A percentile compares a stretch with the other conserved stretches of the same genome.
Conservation (phyloP, 2,797 vertebrate genomes). For the Takifugu rubripes region DNA sequence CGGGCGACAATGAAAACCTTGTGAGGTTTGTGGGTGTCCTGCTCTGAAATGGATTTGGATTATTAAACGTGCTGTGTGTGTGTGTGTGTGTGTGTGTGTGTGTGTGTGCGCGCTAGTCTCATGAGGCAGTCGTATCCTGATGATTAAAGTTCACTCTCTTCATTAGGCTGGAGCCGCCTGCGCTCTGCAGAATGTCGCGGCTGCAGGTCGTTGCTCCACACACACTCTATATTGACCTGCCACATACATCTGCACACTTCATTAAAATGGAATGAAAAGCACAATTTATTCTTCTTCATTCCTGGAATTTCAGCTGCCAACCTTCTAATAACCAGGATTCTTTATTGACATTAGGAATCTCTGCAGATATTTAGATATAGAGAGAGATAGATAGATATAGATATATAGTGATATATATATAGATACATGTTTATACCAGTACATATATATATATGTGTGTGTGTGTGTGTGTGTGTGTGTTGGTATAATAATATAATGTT, state of each 20-base stretch:
- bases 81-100: constrained; percentile 13
- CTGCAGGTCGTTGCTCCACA: constrained; percentile 40
- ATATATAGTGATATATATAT: too few relatives aligned
- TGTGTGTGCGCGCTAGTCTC: constrained; percentile 7
- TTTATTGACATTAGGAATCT: constrained; percentile 40
- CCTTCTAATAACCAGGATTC: constrained; percentile 50
- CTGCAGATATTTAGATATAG: neutral
- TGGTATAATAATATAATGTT: too few relatives aligned
- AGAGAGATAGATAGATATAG: too few relatives aligned
- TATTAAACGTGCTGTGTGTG: constrained; percentile 13
- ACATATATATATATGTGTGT: too few relatives aligned
- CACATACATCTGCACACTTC: constrained; percentile 73
- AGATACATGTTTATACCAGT: too few relatives aligned
- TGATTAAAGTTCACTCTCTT: constrained; percentile 75
- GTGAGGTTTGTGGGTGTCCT: constrained; percentile 83
- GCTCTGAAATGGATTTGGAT: constrained; percentile 5
- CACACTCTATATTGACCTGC: constrained; percentile 67
- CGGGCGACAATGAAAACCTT: constrained; percentile 97
- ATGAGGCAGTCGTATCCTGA: constrained; percentile 58
- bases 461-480: too few relatives aligned
- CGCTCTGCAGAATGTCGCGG: constrained; percentile 45
- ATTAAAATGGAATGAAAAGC: constrained; percentile 74
- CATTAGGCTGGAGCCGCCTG: constrained; percentile 61
- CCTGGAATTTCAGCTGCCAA: constrained; percentile 44
- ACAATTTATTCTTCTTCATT: constrained; percentile 67